phyloP scores from a whole-genome alignment of 2,888 invertebrate species.

The Drosophila mercatorum region DNA sequence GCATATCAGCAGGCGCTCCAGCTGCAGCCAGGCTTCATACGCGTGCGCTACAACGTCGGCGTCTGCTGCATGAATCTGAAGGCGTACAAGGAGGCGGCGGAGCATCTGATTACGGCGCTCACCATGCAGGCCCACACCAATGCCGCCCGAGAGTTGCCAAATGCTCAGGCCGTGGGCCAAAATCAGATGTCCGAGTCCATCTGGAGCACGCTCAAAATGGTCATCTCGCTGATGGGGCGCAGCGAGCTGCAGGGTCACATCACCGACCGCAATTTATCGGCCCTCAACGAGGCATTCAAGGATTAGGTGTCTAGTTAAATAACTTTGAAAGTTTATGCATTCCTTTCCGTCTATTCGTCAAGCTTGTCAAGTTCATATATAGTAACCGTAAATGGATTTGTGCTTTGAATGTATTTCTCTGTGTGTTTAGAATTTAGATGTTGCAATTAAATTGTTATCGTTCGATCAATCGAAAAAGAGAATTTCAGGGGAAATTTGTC shows the following conservation, averaged over 20 bases:
- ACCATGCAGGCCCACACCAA: constrained; percentile 92
- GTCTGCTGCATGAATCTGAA: constrained; percentile 98
- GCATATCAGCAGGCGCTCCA: constrained; percentile 97
- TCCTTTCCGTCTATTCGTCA: constrained; percentile 17
- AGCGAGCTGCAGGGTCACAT: constrained; percentile 87
- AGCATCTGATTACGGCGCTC: constrained; percentile 96
- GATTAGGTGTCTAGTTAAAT: constrained; percentile 53
- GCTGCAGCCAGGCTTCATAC: constrained; percentile 97
- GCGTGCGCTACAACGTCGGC: constrained; percentile 98
- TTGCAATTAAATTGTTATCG: constrained; percentile 21
- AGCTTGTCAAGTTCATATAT: neutral
- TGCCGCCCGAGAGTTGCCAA: constrained; percentile 87
- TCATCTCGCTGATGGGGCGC: constrained; percentile 91
- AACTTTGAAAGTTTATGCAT: constrained; percentile 21
- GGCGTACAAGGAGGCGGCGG: constrained; percentile 97
- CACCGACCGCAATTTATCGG: constrained; percentile 87
- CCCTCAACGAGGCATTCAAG: constrained; percentile 87
- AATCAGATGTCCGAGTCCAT: constrained; percentile 94
- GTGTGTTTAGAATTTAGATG: constrained; percentile 24
- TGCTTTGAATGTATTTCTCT: constrained; percentile 23
- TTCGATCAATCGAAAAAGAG: neutral
- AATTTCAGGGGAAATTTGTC: neutral
- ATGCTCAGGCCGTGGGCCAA: constrained; percentile 84
- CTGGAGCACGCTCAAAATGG: constrained; percentile 96
- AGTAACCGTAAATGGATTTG: constrained; percentile 3